Percentiles rank a stretch among this genome's conserved stretches.
phyloP scores from a whole-genome alignment of 2,888 invertebrate species.

The Agonum fuliginosum region DNA sequence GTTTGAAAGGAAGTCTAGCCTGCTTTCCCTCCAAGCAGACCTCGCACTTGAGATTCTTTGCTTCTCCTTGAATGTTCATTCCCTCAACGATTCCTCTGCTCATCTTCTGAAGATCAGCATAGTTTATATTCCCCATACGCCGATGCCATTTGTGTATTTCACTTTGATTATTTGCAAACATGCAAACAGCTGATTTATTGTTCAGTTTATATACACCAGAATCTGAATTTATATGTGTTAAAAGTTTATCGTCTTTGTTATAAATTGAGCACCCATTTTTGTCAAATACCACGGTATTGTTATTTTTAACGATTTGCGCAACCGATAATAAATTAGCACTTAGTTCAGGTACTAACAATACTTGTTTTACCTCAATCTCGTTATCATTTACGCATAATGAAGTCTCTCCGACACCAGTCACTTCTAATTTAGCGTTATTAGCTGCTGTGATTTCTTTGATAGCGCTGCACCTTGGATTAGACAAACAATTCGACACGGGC shows the following conservation, averaged over 20 bases:
- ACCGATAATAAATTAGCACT: constrained; percentile 27
- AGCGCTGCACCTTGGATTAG: neutral
- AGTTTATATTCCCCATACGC: constrained; percentile 58
- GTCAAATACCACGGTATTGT: constrained; percentile 28
- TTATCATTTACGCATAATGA: neutral
- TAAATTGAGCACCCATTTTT: constrained; percentile 36
- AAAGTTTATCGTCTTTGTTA: constrained; percentile 20
- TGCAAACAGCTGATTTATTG: constrained; percentile 6
- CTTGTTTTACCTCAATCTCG: constrained; percentile 42
- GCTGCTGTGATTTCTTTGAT: constrained; percentile 25
- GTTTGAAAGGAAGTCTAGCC: constrained; percentile 62
- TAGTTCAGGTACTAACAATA: constrained; percentile 40
- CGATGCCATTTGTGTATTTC: constrained; percentile 57
- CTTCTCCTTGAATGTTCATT: constrained; percentile 13
- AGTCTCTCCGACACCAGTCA: neutral
- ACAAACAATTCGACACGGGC: neutral
- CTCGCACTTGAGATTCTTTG: constrained; percentile 25
- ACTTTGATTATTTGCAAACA: constrained; percentile 15
- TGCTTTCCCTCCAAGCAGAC: constrained; percentile 65
- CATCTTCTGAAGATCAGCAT: constrained; percentile 53
- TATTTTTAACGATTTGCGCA: constrained; percentile 29
- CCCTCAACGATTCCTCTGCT: constrained; percentile 32
- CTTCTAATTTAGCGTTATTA: neutral
- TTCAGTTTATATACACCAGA: constrained; percentile 30
- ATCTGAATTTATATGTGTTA: neutral